Base-by-base conservation (phyloP, 2,888 invertebrate species). In the Sinotaia quadrata region DNA sequence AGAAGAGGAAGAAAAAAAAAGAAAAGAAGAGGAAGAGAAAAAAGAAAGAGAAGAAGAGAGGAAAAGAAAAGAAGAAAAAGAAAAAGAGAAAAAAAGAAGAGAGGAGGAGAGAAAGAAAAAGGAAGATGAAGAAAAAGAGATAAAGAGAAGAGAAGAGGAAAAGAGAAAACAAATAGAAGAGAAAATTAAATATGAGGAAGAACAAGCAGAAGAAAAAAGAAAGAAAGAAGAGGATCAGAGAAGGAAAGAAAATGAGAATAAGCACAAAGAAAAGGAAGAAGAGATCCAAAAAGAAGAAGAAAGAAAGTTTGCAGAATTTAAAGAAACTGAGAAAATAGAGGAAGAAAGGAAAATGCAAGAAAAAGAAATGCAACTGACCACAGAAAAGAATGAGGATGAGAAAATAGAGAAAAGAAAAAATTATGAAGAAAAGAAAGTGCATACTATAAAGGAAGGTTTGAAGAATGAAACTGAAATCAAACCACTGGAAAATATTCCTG, bases 1-100 rank as follows among this genome's bases (percentile, higher is more conserved):
- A 24, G 52, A 60, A 33, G 18, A 44, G 56, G 61, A 8, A 61
- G 58, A 54, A 27, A 51, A 51, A 34, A 24, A 37, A 24, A 52
- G 41, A 47, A 12, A 31, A 37, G 27, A 7, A 54, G 27, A 24
- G 54, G 24, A 47, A 15, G 18, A 47, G 24, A 24, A 7, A 18
- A 24, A 47, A 24, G 18, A 47, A 24, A 41, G 21, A 21, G 21
- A 51, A 51, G 21, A 51, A 21, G 31, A 54, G 31, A 44, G 44
- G 31, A 60, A 12, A 44, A 60, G 33, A 61, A 29, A 12, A 54
- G 54, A 54, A 18, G 54, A 54, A 27, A n/a, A 41, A 31, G 10
- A 49, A 18, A 33, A 7, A 31, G n/a, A n/a, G 21, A 49, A 18
- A 61, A 33, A 18, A 1, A 41, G 49, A 24, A n/a, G 51, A 34